phyloP scores from a whole-genome alignment of 2,888 invertebrate species.

The Oxycera nigricornis region DNA sequence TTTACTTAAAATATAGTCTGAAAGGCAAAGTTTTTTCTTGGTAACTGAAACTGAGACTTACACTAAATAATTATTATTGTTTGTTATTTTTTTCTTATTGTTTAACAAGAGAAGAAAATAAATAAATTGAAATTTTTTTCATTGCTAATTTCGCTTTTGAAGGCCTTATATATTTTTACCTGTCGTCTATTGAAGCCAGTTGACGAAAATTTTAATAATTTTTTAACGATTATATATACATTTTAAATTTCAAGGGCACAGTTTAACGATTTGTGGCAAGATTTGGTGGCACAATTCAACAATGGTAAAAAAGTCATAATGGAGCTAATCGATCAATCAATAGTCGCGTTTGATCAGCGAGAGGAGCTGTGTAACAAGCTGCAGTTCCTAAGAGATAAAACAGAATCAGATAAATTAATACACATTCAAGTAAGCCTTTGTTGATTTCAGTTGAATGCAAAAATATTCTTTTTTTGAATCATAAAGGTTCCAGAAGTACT shows the following conservation, averaged over 20 bases:
- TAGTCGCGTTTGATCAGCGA: conserved; percentile 86
- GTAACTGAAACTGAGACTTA: too few species aligned
- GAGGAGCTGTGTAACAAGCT: conserved; percentile 83
- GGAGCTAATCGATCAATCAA: conserved; percentile 87
- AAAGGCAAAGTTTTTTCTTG: too few species aligned
- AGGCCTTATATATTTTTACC: too few species aligned
- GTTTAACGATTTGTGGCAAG: conserved; percentile 84
- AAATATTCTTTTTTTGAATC: too few species aligned
- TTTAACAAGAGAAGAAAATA: not conserved
- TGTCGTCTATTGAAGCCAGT: too few species aligned
- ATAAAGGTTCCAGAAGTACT: too few species aligned
- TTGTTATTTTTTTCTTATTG: too few species aligned
- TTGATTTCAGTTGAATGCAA: not conserved
- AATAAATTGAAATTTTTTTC: not conserved
- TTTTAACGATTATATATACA: not conserved
- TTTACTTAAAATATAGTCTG: too few species aligned
- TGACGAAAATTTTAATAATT: too few species aligned
- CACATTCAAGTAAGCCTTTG: conserved; percentile 68
- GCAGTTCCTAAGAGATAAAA: conserved; percentile 78
- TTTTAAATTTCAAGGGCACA: too few species aligned
- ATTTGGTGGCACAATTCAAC: conserved; percentile 76
- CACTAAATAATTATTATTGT: too few species aligned
- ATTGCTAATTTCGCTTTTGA: too few species aligned
- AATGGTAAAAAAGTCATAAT: conserved; percentile 82
- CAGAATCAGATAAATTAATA: conserved; percentile 73